Evolutionary conservation across 2,113 vertebrate species (phyloP).

Genomic region (Galbula dea): DNA sequence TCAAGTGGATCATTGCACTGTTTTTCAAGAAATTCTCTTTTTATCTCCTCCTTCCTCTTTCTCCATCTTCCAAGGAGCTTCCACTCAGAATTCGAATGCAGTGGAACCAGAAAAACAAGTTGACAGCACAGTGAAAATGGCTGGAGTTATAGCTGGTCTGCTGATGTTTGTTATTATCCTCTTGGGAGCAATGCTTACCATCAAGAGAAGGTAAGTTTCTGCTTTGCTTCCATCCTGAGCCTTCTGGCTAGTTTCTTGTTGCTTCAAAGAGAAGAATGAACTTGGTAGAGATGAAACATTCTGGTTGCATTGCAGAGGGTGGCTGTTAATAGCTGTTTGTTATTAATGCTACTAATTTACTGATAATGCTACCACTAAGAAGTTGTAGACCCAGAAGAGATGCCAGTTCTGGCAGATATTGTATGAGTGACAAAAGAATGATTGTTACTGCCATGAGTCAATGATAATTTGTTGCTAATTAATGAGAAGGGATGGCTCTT

Average conservation of each 20-base stretch:
- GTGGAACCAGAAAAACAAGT: conserved; percentile 96
- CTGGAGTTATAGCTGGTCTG: conserved; percentile 92
- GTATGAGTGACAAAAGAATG: neutral
- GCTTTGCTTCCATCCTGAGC: conserved; percentile 19
- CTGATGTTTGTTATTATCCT: conserved; percentile 98
- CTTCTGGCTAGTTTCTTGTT: neutral
- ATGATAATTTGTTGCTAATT: too few species aligned
- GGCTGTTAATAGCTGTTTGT: neutral
- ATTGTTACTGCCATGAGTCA: neutral
- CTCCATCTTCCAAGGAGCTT: conserved; percentile 80
- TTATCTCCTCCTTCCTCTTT: conserved; percentile 16
- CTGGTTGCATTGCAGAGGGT: neutral
- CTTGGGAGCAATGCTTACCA: conserved; percentile 91
- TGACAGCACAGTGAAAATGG: conserved; percentile 94
- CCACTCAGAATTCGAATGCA: conserved; percentile 93
- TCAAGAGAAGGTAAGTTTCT: conserved; percentile 91
- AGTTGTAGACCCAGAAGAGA: neutral
- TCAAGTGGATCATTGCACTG: neutral
- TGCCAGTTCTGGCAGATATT: neutral
- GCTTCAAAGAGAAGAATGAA: neutral
- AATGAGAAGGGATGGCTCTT: neutral
- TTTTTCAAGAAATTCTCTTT: conserved; percentile 47
- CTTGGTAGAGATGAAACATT: neutral
- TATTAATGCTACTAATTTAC: too few species aligned
- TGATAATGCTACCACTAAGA: accelerated